These are phyloP conservation scores for Amorpha juglandis DNA, from an alignment of 2,888 invertebrate species.

Conservation along the genomic window DNA sequence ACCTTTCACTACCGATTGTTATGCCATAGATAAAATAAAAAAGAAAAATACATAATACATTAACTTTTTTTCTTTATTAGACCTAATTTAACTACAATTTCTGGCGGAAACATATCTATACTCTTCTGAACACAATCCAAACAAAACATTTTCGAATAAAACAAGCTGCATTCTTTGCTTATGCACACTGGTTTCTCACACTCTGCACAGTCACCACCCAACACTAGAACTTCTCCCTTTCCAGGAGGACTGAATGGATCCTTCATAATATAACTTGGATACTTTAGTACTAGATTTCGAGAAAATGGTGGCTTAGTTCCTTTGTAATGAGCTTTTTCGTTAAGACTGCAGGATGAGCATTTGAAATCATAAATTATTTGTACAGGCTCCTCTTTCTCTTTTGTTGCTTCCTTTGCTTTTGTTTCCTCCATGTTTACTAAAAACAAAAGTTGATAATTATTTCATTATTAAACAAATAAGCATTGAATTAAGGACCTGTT, in stretches of 20 bases:
- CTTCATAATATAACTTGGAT: conserved; percentile 91
- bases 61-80: conserved; percentile 50
- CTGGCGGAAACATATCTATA: conserved; percentile 86
- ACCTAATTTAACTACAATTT: conserved; percentile 87
- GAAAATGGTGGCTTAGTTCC: conserved; percentile 90
- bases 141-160: conserved; percentile 90
- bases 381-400: conserved; percentile 40
- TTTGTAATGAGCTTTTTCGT: conserved; percentile 90
- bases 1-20: too few relatives aligned
- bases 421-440: conserved; percentile 61
- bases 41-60: conserved; percentile 31
- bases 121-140: conserved; percentile 86
- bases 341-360: conserved; percentile 87
- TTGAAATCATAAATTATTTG: conserved; percentile 77
- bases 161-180: conserved; percentile 90
- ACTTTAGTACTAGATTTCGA: conserved; percentile 86
- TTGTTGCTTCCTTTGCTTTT: conserved; percentile 45
- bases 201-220: conserved; percentile 89
- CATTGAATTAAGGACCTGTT: too few relatives aligned
- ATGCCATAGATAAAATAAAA: not conserved
- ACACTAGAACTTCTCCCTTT: conserved; percentile 89
- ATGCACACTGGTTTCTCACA: conserved; percentile 90
- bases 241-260: conserved; percentile 92
- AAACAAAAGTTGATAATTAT: conserved; percentile 43
- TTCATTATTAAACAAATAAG: too few relatives aligned